A percentile compares a stretch with the other conserved stretches of the same genome.
Conservation (phyloP, 2,888 invertebrate species). For the Sisyra nigra region DNA sequence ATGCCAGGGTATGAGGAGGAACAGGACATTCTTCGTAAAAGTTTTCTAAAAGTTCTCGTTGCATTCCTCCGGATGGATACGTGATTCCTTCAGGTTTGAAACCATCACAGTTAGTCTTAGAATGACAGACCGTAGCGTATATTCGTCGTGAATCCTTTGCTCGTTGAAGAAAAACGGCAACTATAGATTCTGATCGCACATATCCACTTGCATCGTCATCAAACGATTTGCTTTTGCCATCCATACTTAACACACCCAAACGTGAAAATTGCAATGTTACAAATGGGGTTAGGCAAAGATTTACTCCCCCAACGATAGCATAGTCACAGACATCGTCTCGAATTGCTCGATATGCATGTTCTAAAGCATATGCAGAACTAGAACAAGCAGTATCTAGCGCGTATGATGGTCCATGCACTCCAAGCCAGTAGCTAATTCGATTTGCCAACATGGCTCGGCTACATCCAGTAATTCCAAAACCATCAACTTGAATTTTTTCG, state of each 20-base stretch:
- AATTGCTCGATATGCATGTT: constrained; percentile 63
- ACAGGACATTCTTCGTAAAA: constrained; percentile 54
- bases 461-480: constrained; percentile 13
- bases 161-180: constrained; percentile 54
- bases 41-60: constrained; percentile 41
- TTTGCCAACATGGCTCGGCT: constrained; percentile 36
- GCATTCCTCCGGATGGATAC: constrained; percentile 30
- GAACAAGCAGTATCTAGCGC: constrained; percentile 88
- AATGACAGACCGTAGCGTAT: constrained; percentile 27
- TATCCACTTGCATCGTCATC: constrained; percentile 74
- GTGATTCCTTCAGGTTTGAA: constrained; percentile 25
- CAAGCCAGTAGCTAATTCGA: constrained; percentile 76
- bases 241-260: constrained; percentile 61
- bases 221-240: constrained; percentile 82
- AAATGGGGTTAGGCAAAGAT: constrained; percentile 72
- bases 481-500: constrained; percentile 45
- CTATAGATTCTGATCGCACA: constrained; percentile 65
- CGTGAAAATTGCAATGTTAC: constrained; percentile 75
- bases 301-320: constrained; percentile 79
- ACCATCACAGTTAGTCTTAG: constrained; percentile 23
- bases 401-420: constrained; percentile 77
- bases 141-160: constrained; percentile 30
- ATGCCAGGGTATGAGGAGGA: constrained; percentile 51
- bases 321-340: constrained; percentile 69
- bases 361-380: constrained; percentile 77